Conservation (phyloP, 2,797 vertebrate genomes). For the Enteromius trimaculatus region DNA sequence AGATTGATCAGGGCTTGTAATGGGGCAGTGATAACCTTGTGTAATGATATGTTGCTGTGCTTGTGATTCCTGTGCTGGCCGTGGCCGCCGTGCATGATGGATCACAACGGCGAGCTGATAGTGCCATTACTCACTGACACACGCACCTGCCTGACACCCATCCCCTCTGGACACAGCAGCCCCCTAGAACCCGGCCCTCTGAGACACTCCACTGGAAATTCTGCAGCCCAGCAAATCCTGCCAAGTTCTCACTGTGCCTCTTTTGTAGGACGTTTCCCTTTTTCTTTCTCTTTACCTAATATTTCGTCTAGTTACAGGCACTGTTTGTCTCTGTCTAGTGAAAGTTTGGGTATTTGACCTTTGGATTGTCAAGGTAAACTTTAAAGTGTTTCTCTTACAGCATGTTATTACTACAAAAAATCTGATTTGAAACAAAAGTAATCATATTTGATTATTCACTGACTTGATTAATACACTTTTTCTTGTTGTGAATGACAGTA, state of each 20-base stretch:
- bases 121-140: slow-evolving; percentile 96
- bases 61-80: slow-evolving; percentile 73
- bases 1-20: slow-evolving; percentile 67
- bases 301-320: not conserved
- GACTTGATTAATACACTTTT: not conserved
- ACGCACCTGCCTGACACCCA: slow-evolving; percentile 88
- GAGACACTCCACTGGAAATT: slow-evolving; percentile 77
- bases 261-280: slow-evolving; percentile 63
- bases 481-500: not conserved
- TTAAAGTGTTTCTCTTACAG: slow-evolving; percentile 1
- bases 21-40: slow-evolving; percentile 88
- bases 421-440: not conserved
- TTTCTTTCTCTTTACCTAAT: slow-evolving; percentile 22
- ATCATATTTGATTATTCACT: not conserved
- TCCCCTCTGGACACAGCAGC: slow-evolving; percentile 81
- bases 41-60: slow-evolving; percentile 90
- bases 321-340: slow-evolving; percentile 27
- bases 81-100: slow-evolving; percentile 88
- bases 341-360: slow-evolving; percentile 15
- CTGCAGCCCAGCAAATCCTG: slow-evolving; percentile 74
- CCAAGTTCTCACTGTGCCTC: slow-evolving; percentile 56
- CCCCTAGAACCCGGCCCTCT: slow-evolving; percentile 79
- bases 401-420: not conserved
- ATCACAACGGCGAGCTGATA: slow-evolving; percentile 93
- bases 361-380: slow-evolving; percentile 13